Conservation (phyloP, 2,888 invertebrate species). For the Dicycla oo region DNA sequence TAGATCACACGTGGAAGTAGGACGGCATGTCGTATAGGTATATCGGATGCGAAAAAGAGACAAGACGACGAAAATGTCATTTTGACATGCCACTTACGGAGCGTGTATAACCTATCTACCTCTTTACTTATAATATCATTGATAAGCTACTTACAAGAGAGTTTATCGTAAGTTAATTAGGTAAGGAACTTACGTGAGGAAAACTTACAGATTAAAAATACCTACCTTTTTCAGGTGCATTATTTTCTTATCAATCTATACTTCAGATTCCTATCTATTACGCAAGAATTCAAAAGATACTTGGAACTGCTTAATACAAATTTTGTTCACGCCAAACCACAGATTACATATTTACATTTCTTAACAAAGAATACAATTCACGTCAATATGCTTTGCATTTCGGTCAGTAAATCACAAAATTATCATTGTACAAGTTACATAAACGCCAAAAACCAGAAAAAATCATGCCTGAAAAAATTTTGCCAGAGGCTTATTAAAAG, state of each 20-base stretch:
- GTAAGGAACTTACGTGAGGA: too few relatives aligned
- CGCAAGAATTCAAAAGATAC: background rate
- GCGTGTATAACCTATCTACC: too few relatives aligned
- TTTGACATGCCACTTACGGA: too few relatives aligned
- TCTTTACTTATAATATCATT: too few relatives aligned
- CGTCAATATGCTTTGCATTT: background rate
- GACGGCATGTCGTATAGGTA: too few relatives aligned
- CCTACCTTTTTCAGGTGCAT: background rate
- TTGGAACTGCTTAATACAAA: background rate
- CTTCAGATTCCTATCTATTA: background rate
- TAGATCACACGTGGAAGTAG: too few relatives aligned
- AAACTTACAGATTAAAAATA: too few relatives aligned
- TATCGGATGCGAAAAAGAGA: too few relatives aligned
- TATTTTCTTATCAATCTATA: background rate
- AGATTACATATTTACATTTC: background rate
- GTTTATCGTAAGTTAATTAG: too few relatives aligned
- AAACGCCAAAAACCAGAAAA: slow-evolving; percentile 19
- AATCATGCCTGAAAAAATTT: slow-evolving; percentile 40
- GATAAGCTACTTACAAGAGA: too few relatives aligned
- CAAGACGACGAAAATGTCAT: too few relatives aligned
- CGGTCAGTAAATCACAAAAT: slow-evolving; percentile 15
- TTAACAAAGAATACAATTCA: background rate
- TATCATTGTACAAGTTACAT: slow-evolving; percentile 18
- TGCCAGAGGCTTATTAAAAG: slow-evolving; percentile 56
- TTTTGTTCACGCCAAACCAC: background rate